Conservation (phyloP, 2,888 invertebrate species). For the Hemithea aestivaria region DNA sequence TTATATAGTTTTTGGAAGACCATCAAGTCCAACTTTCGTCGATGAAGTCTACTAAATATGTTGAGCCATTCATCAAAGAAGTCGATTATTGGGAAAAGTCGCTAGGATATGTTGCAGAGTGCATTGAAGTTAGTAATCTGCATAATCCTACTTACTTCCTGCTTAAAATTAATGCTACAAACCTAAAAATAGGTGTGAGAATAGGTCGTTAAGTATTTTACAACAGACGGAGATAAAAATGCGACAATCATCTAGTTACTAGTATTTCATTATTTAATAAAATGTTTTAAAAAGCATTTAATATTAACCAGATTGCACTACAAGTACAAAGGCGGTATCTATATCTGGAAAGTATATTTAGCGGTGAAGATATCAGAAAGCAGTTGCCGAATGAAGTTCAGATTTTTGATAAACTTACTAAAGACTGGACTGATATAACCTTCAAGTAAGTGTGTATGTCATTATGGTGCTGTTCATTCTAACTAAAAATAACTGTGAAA, state of each 20-base stretch:
- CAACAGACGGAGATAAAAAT: no score
- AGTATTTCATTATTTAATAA: no score
- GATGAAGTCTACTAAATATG: constrained; percentile 93
- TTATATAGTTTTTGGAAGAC: constrained; percentile 83
- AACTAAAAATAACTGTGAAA: no score
- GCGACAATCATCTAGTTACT: no score
- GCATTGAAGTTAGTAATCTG: constrained; percentile 81
- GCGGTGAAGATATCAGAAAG: constrained; percentile 91
- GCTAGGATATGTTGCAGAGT: constrained; percentile 89
- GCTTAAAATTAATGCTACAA: no score
- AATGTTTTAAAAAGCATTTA: no score
- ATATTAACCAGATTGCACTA: constrained; percentile 76
- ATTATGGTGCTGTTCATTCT: no score
- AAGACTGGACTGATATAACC: constrained; percentile 85
- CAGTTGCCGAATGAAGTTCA: constrained; percentile 88
- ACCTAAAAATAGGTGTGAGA: no score
- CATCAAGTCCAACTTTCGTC: constrained; percentile 90
- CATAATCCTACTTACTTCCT: no score
- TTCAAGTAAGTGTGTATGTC: constrained; percentile 54
- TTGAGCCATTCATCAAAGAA: constrained; percentile 90
- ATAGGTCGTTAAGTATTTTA: no score
- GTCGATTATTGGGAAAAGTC: constrained; percentile 93
- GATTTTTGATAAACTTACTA: constrained; percentile 86
- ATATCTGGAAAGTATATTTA: constrained; percentile 93
- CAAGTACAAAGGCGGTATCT: constrained; percentile 91